Base-by-base conservation (phyloP, 2,888 invertebrate genomes). In the Melanostoma mellinum region DNA sequence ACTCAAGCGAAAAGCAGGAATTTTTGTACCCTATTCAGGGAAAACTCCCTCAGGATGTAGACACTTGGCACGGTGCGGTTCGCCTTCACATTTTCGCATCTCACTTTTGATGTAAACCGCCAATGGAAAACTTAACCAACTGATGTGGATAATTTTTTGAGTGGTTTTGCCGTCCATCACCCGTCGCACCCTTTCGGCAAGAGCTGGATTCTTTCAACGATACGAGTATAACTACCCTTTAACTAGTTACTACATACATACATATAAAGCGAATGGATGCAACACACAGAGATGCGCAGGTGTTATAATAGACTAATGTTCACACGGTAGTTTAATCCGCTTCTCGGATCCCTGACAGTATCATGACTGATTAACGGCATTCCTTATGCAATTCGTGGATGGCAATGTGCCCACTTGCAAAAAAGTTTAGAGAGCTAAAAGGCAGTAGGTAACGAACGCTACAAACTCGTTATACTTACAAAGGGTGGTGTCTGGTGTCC, bases 321-420 rank as follows among this genome's bases (percentile, higher is more conserved):
- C 90, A 88, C 90, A 90, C 90, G 89, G 87, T 88, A 87, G 87
- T 89, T 90, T 89, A 89, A 89, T 89, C 88, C 89, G 88, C 88
- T 87, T 89, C 87, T 74, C 60, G 61, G 74, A 75, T 84, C 74
- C 74, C 79, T 79, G 84, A 84, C 84, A 79, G 84, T 79, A 84
- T 84, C 84, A 84, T 84, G 84, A 84, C 84, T 84, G 84, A 84
- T 84, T 84, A 84, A 84, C 84, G 79, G 65, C 71, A 75, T 71
- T 79, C 84, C 84, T 84, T 84, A 84, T 84, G 84, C 84, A 84
- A 46, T 84, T 75, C 79, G 56, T 68, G 65, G 73, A 79, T 71
- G 74, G 84, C 74, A 84, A 75, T 79, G 79, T 79, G 84, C 79
- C 78, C 79, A 71, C 55, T 68, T 72, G 73, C 77, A 48, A 69